A percentile compares a stretch with the other conserved stretches of the same genome.
Evolutionary conservation across 2,797 vertebrate species (phyloP).

Genomic region (Cichlasoma orientale): DNA sequence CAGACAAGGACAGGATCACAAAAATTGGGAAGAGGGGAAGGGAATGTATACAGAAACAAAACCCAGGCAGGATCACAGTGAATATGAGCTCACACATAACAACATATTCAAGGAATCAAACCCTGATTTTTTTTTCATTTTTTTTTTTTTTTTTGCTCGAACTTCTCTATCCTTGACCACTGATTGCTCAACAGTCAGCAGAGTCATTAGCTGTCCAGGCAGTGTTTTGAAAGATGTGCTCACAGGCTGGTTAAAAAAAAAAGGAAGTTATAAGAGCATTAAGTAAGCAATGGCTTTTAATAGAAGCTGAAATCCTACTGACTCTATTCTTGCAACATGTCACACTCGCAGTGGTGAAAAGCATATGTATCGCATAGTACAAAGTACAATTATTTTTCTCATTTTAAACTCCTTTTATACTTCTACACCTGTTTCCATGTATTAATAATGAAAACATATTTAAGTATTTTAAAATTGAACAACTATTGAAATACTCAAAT

Average conservation of each 20-base stretch:
- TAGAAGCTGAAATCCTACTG: background rate
- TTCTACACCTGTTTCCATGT: too few relatives aligned
- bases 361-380: background rate
- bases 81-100: constrained; percentile 19
- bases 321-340: background rate
- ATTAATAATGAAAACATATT: too few relatives aligned
- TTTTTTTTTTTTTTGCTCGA: constrained; percentile 5
- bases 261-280: constrained; percentile 37
- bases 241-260: constrained; percentile 37
- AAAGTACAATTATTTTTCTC: background rate
- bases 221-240: constrained; percentile 44
- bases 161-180: constrained; percentile 4
- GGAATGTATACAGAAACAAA: constrained; percentile 28
- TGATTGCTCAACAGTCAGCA: constrained; percentile 43
- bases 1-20: constrained; percentile 39
- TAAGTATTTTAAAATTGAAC: too few relatives aligned
- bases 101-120: constrained; percentile 34
- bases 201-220: constrained; percentile 35
- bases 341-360: background rate
- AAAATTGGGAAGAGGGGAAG: constrained; percentile 31
- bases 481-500: too few relatives aligned
- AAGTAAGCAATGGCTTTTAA: constrained; percentile 27
- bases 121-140: background rate
- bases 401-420: background rate
- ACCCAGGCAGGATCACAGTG: background rate